A percentile compares a stretch with the other conserved stretches of the same genome.
Conservation (phyloP, 2,113 vertebrate genomes). For the Struthio camelus region DNA sequence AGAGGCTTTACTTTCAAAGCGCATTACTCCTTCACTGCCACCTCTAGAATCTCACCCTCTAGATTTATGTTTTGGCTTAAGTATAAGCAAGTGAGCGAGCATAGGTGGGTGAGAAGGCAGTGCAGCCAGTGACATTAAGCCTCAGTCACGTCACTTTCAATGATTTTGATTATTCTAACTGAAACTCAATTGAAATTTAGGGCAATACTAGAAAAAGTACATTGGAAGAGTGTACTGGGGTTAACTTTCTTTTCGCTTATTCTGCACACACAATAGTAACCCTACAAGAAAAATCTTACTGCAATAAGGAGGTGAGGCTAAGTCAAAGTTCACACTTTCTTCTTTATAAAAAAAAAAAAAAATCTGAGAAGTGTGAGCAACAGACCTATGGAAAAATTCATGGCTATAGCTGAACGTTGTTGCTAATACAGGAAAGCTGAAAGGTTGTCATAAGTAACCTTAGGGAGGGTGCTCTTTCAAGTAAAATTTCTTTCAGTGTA, state of each 20-base stretch:
- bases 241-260: not conserved
- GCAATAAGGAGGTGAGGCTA: not conserved
- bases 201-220: not conserved
- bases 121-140: not conserved
- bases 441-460: not conserved
- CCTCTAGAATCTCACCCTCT: not conserved
- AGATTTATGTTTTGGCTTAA: not conserved
- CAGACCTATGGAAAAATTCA: not conserved
- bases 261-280: not conserved
- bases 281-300: not conserved
- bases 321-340: not conserved
- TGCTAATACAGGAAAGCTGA: not conserved
- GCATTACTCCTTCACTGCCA: not conserved
- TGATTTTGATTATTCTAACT: not conserved
- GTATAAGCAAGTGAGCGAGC: not conserved
- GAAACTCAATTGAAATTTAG: not conserved
- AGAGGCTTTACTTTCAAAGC: not conserved
- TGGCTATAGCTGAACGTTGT: not conserved
- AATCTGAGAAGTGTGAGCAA: not conserved
- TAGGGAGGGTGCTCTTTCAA: not conserved
- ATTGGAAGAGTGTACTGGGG: not conserved
- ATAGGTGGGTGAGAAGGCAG: not conserved
- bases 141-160: not conserved
- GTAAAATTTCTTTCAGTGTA: not conserved
- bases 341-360: not conserved